Base-by-base conservation (phyloP, 1,140 invertebrate species). In the Drosophila fuyamai region DNA sequence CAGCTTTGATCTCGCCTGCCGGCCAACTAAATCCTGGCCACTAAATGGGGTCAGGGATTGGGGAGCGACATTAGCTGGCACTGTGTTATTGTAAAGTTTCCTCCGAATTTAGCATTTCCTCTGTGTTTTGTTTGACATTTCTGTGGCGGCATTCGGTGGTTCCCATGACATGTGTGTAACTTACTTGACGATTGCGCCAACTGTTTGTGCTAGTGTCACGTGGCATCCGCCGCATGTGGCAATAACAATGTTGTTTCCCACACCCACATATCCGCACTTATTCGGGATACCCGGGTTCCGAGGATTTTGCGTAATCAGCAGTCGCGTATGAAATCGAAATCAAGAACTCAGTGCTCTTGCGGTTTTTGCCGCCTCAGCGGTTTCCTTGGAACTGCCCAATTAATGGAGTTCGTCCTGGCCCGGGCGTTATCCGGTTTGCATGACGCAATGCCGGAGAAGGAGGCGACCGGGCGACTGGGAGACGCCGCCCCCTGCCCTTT, bases 171-270 rank as follows among this genome's bases (percentile, higher is more conserved):
- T 57, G 55, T 84, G 55, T 84, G 61, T 67, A 57, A 60, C 81
- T 75, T 73, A 60, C 72, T 72, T 66, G 72, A 77, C 55, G 57
- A 70, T 67, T 76, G 80, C 12, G 68, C 41, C 67, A 70, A 61
- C 59, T 85, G 84, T 89, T 89, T 83, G 88, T 83, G 76, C 60
- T 61, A 51, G 32, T 89, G 85, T 89, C 84, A 89, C 84, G 84
- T 89, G 84, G 84, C 70, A 81, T 81, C 73, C 80, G 84, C 72
- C 84, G 79, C 76, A 89, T 89, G 83, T 89, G 84, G 66, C 67
- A 73, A 67, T 56, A 75, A 75, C 54, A 74, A 70, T 58, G 43
- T 67, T 56, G 44, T 74, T 56, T 27, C 27, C 41, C 50, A 32
- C 4, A 13, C 12, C 18, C 13, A 13, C 46, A 29, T 10, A 16